A percentile compares a stretch with the other conserved stretches of the same genome.
phyloP scores from a whole-genome alignment of 1,140 invertebrate species.

The Drosophila prosaltans region DNA sequence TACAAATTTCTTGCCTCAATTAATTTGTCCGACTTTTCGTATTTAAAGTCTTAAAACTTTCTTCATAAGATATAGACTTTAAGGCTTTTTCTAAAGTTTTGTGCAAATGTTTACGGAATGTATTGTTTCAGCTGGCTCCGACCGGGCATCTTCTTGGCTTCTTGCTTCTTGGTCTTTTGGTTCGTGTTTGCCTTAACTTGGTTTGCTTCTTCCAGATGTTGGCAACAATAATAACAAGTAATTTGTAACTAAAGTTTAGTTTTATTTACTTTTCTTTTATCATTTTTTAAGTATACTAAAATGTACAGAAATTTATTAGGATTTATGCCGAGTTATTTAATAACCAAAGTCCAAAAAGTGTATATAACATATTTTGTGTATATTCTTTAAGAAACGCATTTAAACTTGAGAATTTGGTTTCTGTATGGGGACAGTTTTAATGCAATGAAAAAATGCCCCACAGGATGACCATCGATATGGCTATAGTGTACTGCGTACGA shows the following conservation, averaged over 20 bases:
- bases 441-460: neutral
- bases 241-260: neutral
- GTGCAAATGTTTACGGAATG: conserved; percentile 9
- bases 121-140: conserved; percentile 55
- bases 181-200: conserved; percentile 31
- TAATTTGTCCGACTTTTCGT: conserved; percentile 11
- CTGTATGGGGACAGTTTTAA: neutral
- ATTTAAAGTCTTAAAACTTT: neutral
- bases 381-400: conserved; percentile 3
- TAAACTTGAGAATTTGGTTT: neutral
- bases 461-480: neutral
- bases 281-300: neutral
- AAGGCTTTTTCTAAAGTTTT: conserved; percentile 11
- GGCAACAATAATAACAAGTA: neutral
- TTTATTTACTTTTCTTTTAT: neutral
- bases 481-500: conserved; percentile 13
- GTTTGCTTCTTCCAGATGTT: neutral
- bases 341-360: neutral
- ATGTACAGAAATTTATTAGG: conserved; percentile 20
- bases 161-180: neutral
- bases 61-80: conserved; percentile 17
- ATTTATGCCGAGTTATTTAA: neutral
- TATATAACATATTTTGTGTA: neutral
- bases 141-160: neutral
- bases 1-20: conserved; percentile 8